Evolutionary conservation across 2,888 invertebrate genomes (phyloP).

Genomic region (Diarsia dahlii): DNA sequence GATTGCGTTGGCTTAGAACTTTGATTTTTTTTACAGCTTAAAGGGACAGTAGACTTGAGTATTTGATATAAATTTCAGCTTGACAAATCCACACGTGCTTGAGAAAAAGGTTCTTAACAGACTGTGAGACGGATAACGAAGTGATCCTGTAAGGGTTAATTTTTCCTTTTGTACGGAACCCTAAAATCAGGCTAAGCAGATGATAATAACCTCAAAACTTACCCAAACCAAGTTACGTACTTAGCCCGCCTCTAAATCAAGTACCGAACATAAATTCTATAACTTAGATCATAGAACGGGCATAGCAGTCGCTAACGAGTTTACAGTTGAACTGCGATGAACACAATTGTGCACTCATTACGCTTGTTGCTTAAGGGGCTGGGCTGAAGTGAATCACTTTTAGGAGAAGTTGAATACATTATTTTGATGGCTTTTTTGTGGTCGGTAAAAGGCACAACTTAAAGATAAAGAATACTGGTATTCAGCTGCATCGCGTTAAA

Average conservation of each 20-base stretch:
- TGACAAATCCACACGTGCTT: too few relatives aligned
- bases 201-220: constrained; percentile 10
- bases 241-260: constrained; percentile 37
- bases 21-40: too few relatives aligned
- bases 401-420: background rate
- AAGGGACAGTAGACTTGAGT: too few relatives aligned
- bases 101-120: too few relatives aligned
- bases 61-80: too few relatives aligned
- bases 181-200: background rate
- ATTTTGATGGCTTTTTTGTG: background rate
- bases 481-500: too few relatives aligned
- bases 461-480: too few relatives aligned
- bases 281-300: constrained; percentile 62
- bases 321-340: constrained; percentile 77
- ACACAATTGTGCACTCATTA: constrained; percentile 72
- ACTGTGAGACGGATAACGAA: too few relatives aligned
- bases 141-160: too few relatives aligned
- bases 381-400: constrained; percentile 1
- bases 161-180: too few relatives aligned
- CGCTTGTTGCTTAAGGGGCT: constrained; percentile 22
- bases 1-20: too few relatives aligned
- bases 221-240: background rate
- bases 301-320: constrained; percentile 79
- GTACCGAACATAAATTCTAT: constrained; percentile 42
- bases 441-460: background rate